Percentiles rank a stretch among this genome's conserved stretches.
Evolutionary conservation across 2,797 vertebrate species (phyloP).

Genomic region (Nothura maculosa): DNA sequence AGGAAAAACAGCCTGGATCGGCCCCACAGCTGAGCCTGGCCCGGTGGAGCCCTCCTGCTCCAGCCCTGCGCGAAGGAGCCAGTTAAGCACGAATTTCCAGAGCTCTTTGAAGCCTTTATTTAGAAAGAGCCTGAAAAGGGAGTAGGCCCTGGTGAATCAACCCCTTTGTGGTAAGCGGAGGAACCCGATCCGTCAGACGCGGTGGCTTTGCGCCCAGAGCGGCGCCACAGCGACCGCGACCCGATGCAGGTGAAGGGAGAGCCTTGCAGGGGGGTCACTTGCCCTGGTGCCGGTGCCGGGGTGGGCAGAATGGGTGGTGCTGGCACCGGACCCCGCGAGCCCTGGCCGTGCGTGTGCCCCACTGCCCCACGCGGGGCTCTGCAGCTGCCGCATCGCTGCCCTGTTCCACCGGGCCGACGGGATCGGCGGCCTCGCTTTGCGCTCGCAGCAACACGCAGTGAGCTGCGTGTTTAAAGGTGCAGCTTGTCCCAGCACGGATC

Average conservation of each 20-base stretch:
- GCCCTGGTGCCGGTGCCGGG: background rate
- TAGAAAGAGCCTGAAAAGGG: conserved; percentile 65
- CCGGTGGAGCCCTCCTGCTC: background rate
- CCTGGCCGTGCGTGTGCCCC: background rate
- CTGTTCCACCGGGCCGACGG: background rate
- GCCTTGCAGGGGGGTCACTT: background rate
- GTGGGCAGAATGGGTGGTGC: background rate
- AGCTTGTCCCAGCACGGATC: background rate
- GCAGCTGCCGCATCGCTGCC: rapidly evolving
- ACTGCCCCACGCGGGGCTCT: background rate
- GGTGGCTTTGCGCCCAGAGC: background rate
- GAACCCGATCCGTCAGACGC: conserved; percentile 53
- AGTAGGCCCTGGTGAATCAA: conserved; percentile 64
- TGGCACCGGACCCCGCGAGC: background rate
- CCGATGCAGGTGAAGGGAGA: background rate
- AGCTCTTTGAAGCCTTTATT: conserved; percentile 69
- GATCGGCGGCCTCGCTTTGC: background rate
- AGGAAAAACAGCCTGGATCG: background rate
- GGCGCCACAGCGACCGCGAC: rapidly evolving
- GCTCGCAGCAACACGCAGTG: background rate
- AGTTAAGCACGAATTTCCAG: conserved; percentile 67
- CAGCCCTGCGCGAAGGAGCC: conserved; percentile 28
- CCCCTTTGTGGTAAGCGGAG: conserved; percentile 52
- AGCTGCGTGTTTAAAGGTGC: background rate
- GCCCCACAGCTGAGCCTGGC: background rate